Base-by-base conservation (phyloP, 2,113 vertebrate genomes). In the Mobula hypostoma region DNA sequence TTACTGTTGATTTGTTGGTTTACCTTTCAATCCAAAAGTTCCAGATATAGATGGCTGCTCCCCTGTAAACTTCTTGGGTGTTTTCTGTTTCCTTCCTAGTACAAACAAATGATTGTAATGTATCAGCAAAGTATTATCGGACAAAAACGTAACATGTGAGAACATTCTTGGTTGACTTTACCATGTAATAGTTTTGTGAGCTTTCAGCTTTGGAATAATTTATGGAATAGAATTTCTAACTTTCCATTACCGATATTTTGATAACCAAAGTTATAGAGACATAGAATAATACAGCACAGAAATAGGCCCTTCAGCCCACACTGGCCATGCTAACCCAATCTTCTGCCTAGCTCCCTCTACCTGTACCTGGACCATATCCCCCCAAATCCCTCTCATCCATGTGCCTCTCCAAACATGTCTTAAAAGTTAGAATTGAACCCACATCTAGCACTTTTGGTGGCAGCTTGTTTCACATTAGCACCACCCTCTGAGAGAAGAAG, bases 1-100 rank as follows among this genome's bases (percentile, higher is more conserved):
- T 77, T 80, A 21, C 72, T 12, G 27, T 66, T 74, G 56, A 77
- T 56, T 7, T 29, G 66, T 74, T 77, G 40, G 32, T 56, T 95
- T 96, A 99, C 99, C 98, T 98, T 99, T 99, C 95, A 99, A 95
- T 94, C 98, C 98, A 94, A 99, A 99, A 0, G 99, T 99, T 94
- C 98, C 98, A 72, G 98, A 99, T 96, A 99, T 99, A 19, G 99
- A 99, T 0, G 99, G 98, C 96, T 99, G 99, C 95, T 99, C 98
- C 96, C 99, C 99, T 0, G 99, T 99, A 96, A 99, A 99, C 95
- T 99, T 99, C 96, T 99, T 99, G 94, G 99, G 99, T 94, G 98
- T 99, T 97, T 98, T 99, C 96, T 99, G 99, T 97, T 99, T 99
- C 97, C 99, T 98, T 98, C 99, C 98, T 99, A 96, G 97, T 97